These are phyloP conservation scores for Ennomos erosarius DNA, from an alignment of 2,888 invertebrate genomes.

Conservation along the genomic window DNA sequence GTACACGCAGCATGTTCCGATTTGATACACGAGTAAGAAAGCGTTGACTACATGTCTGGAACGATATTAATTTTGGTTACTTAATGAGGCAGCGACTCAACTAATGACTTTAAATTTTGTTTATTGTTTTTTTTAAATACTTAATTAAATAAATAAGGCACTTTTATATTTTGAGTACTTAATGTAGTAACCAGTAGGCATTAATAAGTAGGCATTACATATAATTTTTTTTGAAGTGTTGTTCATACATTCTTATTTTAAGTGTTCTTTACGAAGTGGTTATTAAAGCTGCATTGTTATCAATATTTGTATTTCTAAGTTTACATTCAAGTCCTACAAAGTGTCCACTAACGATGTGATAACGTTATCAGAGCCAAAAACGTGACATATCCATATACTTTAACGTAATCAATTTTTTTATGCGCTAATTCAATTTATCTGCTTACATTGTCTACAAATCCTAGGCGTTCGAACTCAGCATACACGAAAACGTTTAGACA, in stretches of 20 bases:
- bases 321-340: neutral
- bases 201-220: too few species aligned
- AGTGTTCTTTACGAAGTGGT: neutral
- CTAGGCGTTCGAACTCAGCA: too few species aligned
- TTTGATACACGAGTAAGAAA: conserved; percentile 94
- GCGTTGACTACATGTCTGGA: conserved; percentile 89
- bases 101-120: too few species aligned
- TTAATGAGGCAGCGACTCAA: too few species aligned
- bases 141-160: too few species aligned
- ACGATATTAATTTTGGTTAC: conserved; percentile 25
- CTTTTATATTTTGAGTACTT: too few species aligned
- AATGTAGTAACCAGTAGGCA: too few species aligned
- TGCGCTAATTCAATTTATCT: too few species aligned
- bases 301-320: neutral
- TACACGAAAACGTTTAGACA: too few species aligned
- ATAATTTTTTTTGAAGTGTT: neutral
- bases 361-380: neutral
- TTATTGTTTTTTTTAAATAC: too few species aligned
- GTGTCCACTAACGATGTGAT: neutral
- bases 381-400: conserved; percentile 6
- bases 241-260: too few species aligned
- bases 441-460: too few species aligned
- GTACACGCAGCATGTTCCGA: conserved; percentile 98
- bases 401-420: neutral
- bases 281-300: neutral